A percentile compares a stretch with the other conserved stretches of the same genome.
Conservation (phyloP, 2,113 vertebrate species). For the Laticauda colubrina region DNA sequence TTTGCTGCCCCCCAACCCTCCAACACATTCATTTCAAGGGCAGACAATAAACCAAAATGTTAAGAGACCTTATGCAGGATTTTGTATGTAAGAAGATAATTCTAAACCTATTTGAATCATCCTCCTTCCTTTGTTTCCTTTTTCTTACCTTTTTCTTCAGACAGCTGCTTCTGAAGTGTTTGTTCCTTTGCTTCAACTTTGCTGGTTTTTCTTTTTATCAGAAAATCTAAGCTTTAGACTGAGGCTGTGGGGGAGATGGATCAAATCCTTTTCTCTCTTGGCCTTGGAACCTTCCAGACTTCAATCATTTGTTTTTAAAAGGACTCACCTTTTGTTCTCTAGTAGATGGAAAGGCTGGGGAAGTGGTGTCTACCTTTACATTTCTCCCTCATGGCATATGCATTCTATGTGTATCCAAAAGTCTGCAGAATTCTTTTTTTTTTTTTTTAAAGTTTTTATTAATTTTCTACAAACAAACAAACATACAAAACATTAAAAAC, state of each 20-base stretch:
- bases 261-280: neutral
- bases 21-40: neutral
- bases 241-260: neutral
- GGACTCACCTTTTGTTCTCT: neutral
- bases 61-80: neutral
- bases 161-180: neutral
- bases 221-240: neutral
- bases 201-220: neutral
- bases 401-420: neutral
- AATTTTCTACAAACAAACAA: too few relatives aligned
- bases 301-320: neutral
- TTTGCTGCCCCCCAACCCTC: neutral
- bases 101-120: neutral
- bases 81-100: neutral
- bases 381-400: neutral
- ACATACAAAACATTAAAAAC: too few relatives aligned
- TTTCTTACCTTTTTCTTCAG: neutral
- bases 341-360: neutral
- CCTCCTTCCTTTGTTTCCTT: neutral
- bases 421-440: too few relatives aligned
- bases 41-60: neutral
- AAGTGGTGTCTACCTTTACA: neutral
- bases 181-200: neutral
- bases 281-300: neutral
- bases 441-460: too few relatives aligned